Evolutionary conservation across 2,888 invertebrate genomes (phyloP), one percentile per base, ranked within the genome.

Genomic region (Julus scandinavius): DNA sequence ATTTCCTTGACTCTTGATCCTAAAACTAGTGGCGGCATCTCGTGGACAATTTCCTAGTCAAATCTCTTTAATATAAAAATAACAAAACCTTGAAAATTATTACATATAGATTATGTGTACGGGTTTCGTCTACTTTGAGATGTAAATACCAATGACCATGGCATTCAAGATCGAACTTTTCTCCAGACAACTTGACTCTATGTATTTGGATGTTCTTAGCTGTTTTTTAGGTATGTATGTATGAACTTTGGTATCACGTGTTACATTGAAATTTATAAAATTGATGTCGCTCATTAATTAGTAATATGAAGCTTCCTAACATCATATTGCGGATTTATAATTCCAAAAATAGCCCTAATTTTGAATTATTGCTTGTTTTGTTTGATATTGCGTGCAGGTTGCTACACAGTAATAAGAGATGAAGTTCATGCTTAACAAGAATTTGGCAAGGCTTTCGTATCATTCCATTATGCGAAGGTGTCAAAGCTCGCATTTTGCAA

Each of bases 11-110:
- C 5, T 7, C 45, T 45, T 29, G 29, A 29, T 45, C 45, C 7
- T 63, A 20, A 20, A 20, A 72, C 72, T 72, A 29, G 72, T 29
- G 72, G 72, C 72, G 72, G 11, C 72, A 72, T 72, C 72, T 72
- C 29, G 20, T 20, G 72, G 29, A 9, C 20, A 20, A 72, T 72
- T 72, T 29, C 29, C 2, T 72, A 7, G 29, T 72, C 9, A 72
- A 29, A 7, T 1, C 11, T 9, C 20, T 72, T 63, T 4, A 63
- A 13, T 13, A 13, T 54, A 17, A 17, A 54, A 54, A 54, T 13
- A 54, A 54, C 15, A 17, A 17, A 17, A 54, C 45, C 45, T 54
- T 15, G 54, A 17, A 15, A 54, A 54, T 54, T 15, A 15, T 1
- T 13, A 50, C 13, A 13, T 50, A 1, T 29, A 29, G 29, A 29